phyloP scores from a whole-genome alignment of 2,113 vertebrate genomes.

The Cichladusa arquata region DNA sequence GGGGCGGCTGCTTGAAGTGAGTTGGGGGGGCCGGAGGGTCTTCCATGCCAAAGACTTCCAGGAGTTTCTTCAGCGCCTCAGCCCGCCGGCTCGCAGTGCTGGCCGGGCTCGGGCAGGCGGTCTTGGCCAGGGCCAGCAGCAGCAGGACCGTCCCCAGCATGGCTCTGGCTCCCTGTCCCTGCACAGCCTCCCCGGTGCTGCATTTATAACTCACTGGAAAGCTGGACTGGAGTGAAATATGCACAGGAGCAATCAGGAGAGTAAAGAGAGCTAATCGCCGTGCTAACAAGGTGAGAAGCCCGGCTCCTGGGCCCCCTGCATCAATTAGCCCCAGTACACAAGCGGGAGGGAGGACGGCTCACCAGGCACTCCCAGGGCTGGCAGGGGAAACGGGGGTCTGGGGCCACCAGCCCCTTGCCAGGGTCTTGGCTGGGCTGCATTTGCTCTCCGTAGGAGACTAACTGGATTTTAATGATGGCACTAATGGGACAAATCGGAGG shows the following conservation, averaged over 20 bases:
- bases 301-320: constrained; percentile 35
- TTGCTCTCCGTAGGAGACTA: constrained; percentile 70
- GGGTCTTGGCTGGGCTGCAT: constrained; percentile 2
- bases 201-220: constrained; percentile 79
- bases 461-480: constrained; percentile 73
- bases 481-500: constrained; percentile 76
- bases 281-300: constrained; percentile 86
- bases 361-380: not conserved
- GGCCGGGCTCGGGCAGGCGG: not conserved
- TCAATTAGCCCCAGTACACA: constrained; percentile 69
- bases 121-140: constrained; percentile 39
- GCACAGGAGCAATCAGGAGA: constrained; percentile 83
- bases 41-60: constrained; percentile 90
- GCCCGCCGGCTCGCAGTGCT: constrained; percentile 64
- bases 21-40: constrained; percentile 75
- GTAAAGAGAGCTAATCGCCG: constrained; percentile 82
- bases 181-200: fast-evolving
- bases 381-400: not conserved
- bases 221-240: constrained; percentile 79
- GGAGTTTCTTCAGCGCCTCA: constrained; percentile 81
- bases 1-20: constrained; percentile 80
- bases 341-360: not conserved
- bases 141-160: constrained; percentile 26
- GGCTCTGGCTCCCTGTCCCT: not conserved
- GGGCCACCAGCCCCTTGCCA: not conserved